Conservation (phyloP, 2,797 vertebrate species). For the Lepus townsendii region DNA sequence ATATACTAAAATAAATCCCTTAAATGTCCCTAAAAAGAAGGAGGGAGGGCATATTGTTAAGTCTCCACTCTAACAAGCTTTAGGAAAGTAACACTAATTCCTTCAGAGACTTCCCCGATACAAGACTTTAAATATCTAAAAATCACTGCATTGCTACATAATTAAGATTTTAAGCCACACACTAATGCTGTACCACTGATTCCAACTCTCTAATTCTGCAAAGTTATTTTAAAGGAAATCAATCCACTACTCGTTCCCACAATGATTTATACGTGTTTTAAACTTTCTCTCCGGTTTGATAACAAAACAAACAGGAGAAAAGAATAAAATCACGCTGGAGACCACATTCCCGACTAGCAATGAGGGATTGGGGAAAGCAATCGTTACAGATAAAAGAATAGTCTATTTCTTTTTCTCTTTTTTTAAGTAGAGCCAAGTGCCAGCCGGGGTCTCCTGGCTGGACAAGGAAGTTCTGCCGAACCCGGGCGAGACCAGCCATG, state of each 20-base stretch:
- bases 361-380: neutral
- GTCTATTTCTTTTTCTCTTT: neutral
- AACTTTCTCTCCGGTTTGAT: constrained; percentile 60
- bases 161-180: neutral
- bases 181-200: neutral
- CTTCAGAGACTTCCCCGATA: constrained; percentile 10
- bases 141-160: neutral
- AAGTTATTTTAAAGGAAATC: constrained; percentile 53
- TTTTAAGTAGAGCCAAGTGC: constrained; percentile 16
- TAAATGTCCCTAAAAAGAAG: neutral
- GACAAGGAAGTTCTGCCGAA: constrained; percentile 67
- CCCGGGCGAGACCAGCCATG: constrained; percentile 79
- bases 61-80: constrained; percentile 10
- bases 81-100: neutral
- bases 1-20: neutral
- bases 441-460: constrained; percentile 20
- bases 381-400: neutral
- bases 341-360: neutral
- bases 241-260: neutral
- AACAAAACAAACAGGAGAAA: neutral
- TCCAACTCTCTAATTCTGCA: constrained; percentile 4
- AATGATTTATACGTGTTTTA: neutral
- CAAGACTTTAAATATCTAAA: constrained; percentile 1
- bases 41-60: neutral
- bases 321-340: neutral